phyloP scores from a whole-genome alignment of 92 coral and sea anemone genomes.

The Actinostola sp. region DNA sequence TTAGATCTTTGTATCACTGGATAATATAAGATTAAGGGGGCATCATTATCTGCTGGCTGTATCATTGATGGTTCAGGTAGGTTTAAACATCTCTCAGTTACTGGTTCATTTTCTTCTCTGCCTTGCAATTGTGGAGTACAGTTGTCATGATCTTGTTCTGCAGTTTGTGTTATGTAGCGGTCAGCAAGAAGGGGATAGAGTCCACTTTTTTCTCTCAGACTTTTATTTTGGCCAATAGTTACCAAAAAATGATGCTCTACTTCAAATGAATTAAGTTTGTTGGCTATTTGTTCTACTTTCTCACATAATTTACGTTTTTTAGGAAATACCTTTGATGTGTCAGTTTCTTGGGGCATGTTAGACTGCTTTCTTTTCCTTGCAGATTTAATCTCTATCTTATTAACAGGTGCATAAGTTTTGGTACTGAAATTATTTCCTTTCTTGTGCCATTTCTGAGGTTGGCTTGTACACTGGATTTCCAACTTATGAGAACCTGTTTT shows the following conservation, averaged over 20 bases:
- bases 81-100: background rate
- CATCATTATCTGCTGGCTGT: too few relatives aligned
- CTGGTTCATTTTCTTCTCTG: background rate
- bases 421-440: background rate
- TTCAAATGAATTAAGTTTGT: background rate
- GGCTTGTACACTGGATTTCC: slow-evolving; percentile 21
- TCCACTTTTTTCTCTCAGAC: background rate
- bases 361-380: slow-evolving; percentile 1
- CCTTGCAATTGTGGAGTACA: background rate
- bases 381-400: background rate
- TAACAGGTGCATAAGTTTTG: background rate
- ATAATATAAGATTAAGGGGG: too few relatives aligned
- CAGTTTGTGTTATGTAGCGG: background rate
- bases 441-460: slow-evolving; percentile 35
- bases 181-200: background rate
- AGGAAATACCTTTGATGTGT: background rate
- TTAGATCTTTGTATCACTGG: too few relatives aligned
- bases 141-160: background rate
- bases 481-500: slow-evolving; percentile 17
- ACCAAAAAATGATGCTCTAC: slow-evolving; percentile 1
- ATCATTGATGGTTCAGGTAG: background rate
- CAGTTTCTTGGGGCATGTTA: too few relatives aligned
- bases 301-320: too few relatives aligned
- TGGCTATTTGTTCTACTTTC: background rate
- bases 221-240: background rate